Percentiles rank a stretch among this genome's conserved stretches.
phyloP scores from a whole-genome alignment of 2,888 invertebrate genomes.

The Rhamnusium bicolor region DNA sequence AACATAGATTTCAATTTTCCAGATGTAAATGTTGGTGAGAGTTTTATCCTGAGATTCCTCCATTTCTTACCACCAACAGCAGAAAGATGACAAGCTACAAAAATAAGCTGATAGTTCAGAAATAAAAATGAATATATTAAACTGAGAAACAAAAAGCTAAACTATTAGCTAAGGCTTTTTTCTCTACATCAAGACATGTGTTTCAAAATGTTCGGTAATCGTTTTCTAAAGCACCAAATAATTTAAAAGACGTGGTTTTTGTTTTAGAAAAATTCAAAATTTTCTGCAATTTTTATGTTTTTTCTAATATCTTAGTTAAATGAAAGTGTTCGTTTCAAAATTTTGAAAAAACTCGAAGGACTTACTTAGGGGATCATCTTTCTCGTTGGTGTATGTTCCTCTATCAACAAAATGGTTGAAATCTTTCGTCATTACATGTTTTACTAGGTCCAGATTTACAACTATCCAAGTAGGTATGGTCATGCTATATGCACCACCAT shows the following conservation, averaged over 20 bases:
- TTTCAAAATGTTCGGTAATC: too few relatives aligned
- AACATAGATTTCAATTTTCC: conserved; percentile 79
- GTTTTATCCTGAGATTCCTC: conserved; percentile 75
- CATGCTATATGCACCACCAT: not conserved
- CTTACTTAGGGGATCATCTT: conserved; percentile 72
- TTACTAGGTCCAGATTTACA: conserved; percentile 53
- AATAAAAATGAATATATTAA: not conserved
- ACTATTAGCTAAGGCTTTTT: not conserved
- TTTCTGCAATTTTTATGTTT: too few relatives aligned
- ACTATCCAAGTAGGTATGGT: not conserved
- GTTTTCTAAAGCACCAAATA: too few relatives aligned
- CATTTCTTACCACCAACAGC: conserved; percentile 73
- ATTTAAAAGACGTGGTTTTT: too few relatives aligned
- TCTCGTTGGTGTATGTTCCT: conserved; percentile 74
- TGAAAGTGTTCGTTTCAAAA: too few relatives aligned
- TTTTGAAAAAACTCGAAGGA: too few relatives aligned
- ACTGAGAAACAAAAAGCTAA: not conserved
- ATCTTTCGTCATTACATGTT: conserved; percentile 74
- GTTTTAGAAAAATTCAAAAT: too few relatives aligned
- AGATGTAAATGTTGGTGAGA: conserved; percentile 77
- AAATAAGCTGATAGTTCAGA: too few relatives aligned
- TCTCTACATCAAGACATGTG: not conserved
- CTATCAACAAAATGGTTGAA: conserved; percentile 77
- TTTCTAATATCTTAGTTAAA: too few relatives aligned
- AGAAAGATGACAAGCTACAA: conserved; percentile 69